Evolutionary conservation across 2,888 invertebrate genomes (phyloP), one percentile per base, ranked within the genome.

Genomic region (Cantharis flavilabris): DNA sequence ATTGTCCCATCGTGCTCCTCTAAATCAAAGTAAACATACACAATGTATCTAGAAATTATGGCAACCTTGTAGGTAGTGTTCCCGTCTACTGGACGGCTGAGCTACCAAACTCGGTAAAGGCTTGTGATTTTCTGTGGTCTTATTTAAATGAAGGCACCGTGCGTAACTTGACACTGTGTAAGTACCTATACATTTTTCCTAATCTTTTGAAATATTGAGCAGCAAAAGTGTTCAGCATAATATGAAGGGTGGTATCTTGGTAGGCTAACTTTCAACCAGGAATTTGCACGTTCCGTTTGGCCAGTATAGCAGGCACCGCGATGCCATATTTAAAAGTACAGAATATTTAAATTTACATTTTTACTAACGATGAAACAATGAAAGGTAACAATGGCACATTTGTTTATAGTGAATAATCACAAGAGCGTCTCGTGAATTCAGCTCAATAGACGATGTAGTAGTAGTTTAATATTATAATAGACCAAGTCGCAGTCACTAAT

Each of bases 401-500:
- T 20, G 13, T 64, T 23, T 67, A 67, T n/a, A 67, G 65, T 67
- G 65, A 11, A 67, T 67, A 67, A 67, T 67, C 26, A 67, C 26
- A 23, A 23, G 26, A 23, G 23, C 65, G 26, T 67, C 65, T 67
- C 9, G 65, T 67, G 13, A 20, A 67, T 67, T 26, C 65, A 67
- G 65, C 26, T 67, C 23, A 67, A 20, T 67, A 67, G 49, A 49
- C 49, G 49, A 49, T 49, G 49, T 49, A 49, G 49, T 49, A 49
- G 49, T 49, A 26, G 20, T 67, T 67, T 67, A 67, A 67, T 67
- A 67, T 67, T 67, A 67, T 26, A 67, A 67, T 67, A 67, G 65
- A 67, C 65, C 13, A 23, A 49, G 49, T 49, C 49, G 49, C 49
- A 49, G 65, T 20, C 65, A 67, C 26, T 20, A 62, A 63, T 16